A percentile compares a stretch with the other conserved stretches of the same genome.
Evolutionary conservation across 2,797 vertebrate species (phyloP).

Genomic region (Sylvia borin): DNA sequence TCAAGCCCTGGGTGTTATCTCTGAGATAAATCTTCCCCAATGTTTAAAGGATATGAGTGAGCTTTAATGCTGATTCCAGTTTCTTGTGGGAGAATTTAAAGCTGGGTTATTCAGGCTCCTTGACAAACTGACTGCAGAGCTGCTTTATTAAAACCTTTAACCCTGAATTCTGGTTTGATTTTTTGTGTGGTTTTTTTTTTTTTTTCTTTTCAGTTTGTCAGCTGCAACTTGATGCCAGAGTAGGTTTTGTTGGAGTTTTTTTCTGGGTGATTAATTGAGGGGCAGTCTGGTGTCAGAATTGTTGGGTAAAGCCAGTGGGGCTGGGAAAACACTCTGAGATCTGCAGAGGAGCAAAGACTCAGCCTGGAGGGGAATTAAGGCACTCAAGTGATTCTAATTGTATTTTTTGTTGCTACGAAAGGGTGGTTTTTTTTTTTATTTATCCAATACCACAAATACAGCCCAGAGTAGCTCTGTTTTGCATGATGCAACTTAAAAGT

Average conservation of each 20-base stretch:
- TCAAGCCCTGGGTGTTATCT: not conserved
- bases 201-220: not conserved
- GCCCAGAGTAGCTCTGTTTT: not conserved
- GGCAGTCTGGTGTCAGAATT: not conserved
- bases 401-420: not conserved
- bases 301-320: not conserved
- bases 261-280: not conserved
- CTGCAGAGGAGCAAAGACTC: not conserved
- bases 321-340: not conserved
- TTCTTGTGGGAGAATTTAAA: not conserved
- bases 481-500: not conserved
- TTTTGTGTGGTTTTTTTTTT: not conserved
- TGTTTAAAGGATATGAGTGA: not conserved
- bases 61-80: not conserved
- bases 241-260: not conserved
- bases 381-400: not conserved
- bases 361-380: not conserved
- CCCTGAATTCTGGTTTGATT: not conserved
- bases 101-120: not conserved
- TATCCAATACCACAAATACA: not conserved
- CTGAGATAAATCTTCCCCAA: not conserved
- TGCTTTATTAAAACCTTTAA: constrained; percentile 14
- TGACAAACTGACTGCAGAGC: not conserved
- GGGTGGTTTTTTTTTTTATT: not conserved
- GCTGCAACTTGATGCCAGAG: not conserved